Conservation (phyloP, 1,140 invertebrate species). For the Anagrus nilaparvatae region DNA sequence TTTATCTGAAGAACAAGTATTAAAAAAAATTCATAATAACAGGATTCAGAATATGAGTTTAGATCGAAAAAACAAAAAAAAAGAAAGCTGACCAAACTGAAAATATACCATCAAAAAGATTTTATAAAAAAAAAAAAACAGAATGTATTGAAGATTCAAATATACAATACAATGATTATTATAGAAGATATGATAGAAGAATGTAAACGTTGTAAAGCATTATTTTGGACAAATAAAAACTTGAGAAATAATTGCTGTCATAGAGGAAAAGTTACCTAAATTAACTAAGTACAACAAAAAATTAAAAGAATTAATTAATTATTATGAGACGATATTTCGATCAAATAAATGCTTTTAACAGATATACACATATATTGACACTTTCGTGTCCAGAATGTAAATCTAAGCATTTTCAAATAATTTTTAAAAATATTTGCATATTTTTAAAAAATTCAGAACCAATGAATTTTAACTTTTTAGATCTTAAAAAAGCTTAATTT, state of each 20-base stretch:
- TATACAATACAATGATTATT: constrained; percentile 6
- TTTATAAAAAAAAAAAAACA: not conserved
- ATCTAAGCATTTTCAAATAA: no score
- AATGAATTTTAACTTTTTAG: no score
- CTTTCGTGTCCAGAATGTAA: no score
- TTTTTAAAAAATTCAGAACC: no score
- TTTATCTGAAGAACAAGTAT: no score
- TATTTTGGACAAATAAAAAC: constrained; percentile 6
- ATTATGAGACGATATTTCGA: no score
- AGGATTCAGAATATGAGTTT: not conserved
- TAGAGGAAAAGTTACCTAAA: constrained; percentile 4
- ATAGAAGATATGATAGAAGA: constrained; percentile 8
- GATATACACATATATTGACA: no score
- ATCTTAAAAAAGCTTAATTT: no score
- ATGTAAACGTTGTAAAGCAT: constrained; percentile 5
- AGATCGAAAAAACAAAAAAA: not conserved
- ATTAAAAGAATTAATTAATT: no score
- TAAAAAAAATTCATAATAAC: no score
- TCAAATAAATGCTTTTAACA: no score
- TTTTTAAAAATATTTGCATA: no score
- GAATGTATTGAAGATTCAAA: not conserved
- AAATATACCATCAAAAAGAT: not conserved
- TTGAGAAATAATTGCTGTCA: constrained; percentile 11
- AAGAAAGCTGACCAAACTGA: not conserved
- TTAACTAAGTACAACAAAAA: not conserved